A percentile compares a stretch with the other conserved stretches of the same genome.
Evolutionary conservation across 2,888 invertebrate genomes (phyloP).

Genomic region (Cephus rjabovi): DNA sequence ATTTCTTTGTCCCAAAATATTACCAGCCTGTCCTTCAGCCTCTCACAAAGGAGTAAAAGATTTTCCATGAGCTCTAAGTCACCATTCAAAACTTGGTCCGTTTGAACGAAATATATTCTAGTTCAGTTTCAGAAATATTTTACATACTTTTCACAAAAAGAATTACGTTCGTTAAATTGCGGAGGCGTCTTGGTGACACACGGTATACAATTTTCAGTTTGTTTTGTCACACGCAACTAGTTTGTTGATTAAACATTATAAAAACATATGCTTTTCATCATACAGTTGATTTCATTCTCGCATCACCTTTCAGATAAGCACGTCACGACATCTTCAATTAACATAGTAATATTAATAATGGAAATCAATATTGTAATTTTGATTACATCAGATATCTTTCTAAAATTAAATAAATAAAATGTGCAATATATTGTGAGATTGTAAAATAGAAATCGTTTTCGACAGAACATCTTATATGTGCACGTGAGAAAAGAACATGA

Average conservation of each 20-base stretch:
- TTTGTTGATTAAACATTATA: not conserved
- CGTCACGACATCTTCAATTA: not conserved
- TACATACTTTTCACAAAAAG: not conserved
- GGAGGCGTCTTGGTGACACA: not conserved
- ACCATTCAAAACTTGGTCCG: not conserved
- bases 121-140: not conserved
- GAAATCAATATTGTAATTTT: not conserved
- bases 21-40: slow-evolving; percentile 18
- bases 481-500: not conserved
- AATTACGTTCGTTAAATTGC: not conserved
- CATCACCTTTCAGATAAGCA: not conserved
- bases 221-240: not conserved
- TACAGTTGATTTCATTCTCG: not conserved
- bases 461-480: not conserved
- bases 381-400: not conserved
- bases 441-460: not conserved
- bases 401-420: not conserved
- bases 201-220: not conserved
- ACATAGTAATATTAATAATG: not conserved
- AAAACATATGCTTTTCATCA: not conserved
- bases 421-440: not conserved
- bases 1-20: slow-evolving; percentile 49
- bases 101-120: not conserved
- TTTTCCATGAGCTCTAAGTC: slow-evolving; percentile 4
- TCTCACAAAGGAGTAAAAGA: not conserved